phyloP scores from a whole-genome alignment of 2,797 vertebrate species.

The Lithobates pipiens region DNA sequence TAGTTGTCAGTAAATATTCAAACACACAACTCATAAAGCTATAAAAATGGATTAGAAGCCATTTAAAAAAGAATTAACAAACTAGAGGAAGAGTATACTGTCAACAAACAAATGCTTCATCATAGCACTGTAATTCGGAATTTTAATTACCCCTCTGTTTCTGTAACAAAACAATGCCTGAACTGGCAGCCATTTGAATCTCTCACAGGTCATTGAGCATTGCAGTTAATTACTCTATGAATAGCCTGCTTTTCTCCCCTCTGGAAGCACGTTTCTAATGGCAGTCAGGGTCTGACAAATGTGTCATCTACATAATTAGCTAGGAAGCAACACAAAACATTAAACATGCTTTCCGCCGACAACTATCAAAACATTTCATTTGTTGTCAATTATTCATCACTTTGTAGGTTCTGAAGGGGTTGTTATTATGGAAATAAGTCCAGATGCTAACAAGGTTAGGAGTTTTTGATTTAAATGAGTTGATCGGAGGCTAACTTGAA shows the following conservation, averaged over 20 bases:
- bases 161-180: slow-evolving; percentile 89
- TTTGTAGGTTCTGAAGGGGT: slow-evolving; percentile 97
- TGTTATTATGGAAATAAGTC: slow-evolving; percentile 98
- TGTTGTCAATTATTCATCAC: slow-evolving; percentile 98
- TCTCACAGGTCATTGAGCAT: slow-evolving; percentile 91
- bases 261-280: slow-evolving; percentile 87
- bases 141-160: slow-evolving; percentile 87
- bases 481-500: slow-evolving; percentile 84
- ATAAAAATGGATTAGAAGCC: slow-evolving; percentile 86
- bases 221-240: slow-evolving; percentile 91
- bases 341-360: slow-evolving; percentile 90
- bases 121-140: slow-evolving; percentile 85
- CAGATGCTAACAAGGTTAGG: slow-evolving; percentile 94
- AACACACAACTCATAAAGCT: slow-evolving; percentile 81
- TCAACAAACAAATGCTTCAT: slow-evolving; percentile 88
- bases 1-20: slow-evolving; percentile 84
- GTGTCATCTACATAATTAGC: slow-evolving; percentile 95
- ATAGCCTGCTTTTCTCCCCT: slow-evolving; percentile 87
- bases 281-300: slow-evolving; percentile 91
- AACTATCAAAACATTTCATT: slow-evolving; percentile 99
- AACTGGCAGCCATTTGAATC: slow-evolving; percentile 88
- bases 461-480: slow-evolving; percentile 89
- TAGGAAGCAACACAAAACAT: slow-evolving; percentile 96
- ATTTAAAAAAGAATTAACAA: slow-evolving; percentile 87
- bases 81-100: slow-evolving; percentile 86